Evolutionary conservation across 1,140 invertebrate genomes (phyloP).

Genomic region (Nymphalis io): DNA sequence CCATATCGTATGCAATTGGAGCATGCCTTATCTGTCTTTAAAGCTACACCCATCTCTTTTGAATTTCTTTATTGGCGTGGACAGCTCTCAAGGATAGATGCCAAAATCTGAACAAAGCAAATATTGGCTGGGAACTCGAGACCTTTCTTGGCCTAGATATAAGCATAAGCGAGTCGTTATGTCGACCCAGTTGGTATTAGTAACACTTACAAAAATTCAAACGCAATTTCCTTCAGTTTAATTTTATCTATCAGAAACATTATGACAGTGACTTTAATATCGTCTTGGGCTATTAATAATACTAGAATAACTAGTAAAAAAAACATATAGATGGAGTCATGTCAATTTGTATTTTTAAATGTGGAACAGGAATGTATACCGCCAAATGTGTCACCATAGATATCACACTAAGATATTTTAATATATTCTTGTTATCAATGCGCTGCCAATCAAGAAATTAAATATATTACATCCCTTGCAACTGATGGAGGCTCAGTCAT

Average conservation of each 20-base stretch:
- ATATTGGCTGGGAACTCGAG: slow-evolving; percentile 47
- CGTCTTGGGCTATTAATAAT: too few species aligned
- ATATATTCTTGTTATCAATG: too few species aligned
- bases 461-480: too few species aligned
- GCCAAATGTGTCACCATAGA: too few species aligned
- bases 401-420: too few species aligned
- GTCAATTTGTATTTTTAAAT: too few species aligned
- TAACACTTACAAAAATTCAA: slow-evolving; percentile 17
- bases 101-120: slow-evolving; percentile 62
- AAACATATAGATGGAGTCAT: too few species aligned
- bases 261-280: neutral
- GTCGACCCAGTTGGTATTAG: slow-evolving; percentile 33
- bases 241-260: neutral
- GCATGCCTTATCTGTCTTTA: slow-evolving; percentile 37
- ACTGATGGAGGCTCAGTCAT: too few species aligned
- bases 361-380: too few species aligned
- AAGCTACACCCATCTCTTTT: slow-evolving; percentile 39
- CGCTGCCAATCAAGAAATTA: too few species aligned
- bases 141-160: slow-evolving; percentile 48
- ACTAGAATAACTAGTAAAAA: too few species aligned
- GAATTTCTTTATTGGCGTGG: slow-evolving; percentile 41
- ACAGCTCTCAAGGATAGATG: slow-evolving; percentile 46
- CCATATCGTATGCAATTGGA: slow-evolving; percentile 37
- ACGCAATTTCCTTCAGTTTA: neutral
- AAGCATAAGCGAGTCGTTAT: slow-evolving; percentile 42